phyloP scores from a whole-genome alignment of 2,113 vertebrate species.

The Brachyhypopomus gauderio region DNA sequence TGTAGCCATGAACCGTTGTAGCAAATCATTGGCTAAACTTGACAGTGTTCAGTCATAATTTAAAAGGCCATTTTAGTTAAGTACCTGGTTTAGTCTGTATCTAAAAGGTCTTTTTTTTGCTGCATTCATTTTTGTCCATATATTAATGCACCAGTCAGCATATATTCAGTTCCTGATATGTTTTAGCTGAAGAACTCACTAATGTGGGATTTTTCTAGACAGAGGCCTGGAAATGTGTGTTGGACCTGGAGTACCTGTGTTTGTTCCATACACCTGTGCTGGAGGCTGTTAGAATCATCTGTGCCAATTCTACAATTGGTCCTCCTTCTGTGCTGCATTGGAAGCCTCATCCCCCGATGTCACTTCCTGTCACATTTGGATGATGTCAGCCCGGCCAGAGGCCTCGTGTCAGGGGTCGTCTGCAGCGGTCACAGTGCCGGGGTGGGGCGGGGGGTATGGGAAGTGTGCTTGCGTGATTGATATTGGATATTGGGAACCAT shows the following conservation, averaged over 20 bases:
- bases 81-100: too few relatives aligned
- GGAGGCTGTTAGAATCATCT: neutral
- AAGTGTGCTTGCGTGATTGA: neutral
- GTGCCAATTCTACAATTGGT: slow-evolving; percentile 17
- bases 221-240: neutral
- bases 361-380: slow-evolving; percentile 37
- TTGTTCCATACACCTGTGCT: neutral
- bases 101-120: too few relatives aligned
- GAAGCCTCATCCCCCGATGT: slow-evolving; percentile 63
- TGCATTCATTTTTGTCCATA: too few relatives aligned
- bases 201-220: neutral
- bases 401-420: slow-evolving; percentile 21
- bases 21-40: too few relatives aligned
- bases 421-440: slow-evolving; percentile 36
- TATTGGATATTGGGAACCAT: slow-evolving; percentile 38
- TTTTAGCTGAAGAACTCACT: neutral
- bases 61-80: too few relatives aligned
- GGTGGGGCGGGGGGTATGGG: slow-evolving; percentile 34
- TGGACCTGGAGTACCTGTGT: slow-evolving; percentile 6
- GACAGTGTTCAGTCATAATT: too few relatives aligned
- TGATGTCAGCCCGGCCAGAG: slow-evolving; percentile 56
- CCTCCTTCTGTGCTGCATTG: slow-evolving; percentile 6
- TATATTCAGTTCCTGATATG: too few relatives aligned
- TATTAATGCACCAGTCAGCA: too few relatives aligned
- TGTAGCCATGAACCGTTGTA: too few relatives aligned